These are phyloP conservation scores for Drymodes brunneopygia DNA, from an alignment of 2,113 vertebrate species.

Conservation along the genomic window DNA sequence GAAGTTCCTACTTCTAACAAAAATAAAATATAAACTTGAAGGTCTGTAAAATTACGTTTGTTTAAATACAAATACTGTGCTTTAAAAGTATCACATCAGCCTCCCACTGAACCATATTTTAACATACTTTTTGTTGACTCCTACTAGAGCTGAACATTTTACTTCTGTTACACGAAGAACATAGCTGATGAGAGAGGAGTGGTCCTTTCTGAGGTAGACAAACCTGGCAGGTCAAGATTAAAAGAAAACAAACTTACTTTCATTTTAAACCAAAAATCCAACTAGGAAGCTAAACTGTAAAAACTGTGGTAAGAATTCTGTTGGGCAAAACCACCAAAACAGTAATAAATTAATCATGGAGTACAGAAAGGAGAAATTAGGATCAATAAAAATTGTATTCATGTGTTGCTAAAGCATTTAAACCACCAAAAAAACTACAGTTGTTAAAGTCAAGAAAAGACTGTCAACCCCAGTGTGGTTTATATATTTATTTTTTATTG, in stretches of 20 bases:
- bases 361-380: not conserved
- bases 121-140: not conserved
- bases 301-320: not conserved
- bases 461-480: not conserved
- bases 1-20: not conserved
- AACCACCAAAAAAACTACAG: not conserved
- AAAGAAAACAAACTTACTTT: not conserved
- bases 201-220: not conserved
- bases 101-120: not conserved
- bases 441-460: not conserved
- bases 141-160: not conserved
- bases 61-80: not conserved
- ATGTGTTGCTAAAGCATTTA: not conserved
- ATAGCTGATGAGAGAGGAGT: not conserved
- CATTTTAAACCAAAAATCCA: not conserved
- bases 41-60: not conserved
- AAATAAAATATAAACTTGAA: not conserved
- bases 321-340: not conserved
- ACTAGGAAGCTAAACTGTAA: not conserved
- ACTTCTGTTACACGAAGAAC: rapidly evolving
- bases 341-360: not conserved
- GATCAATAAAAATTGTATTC: not conserved
- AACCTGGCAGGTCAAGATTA: not conserved
- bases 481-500: not conserved
- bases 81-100: not conserved